Base-by-base conservation (phyloP, 2,888 invertebrate species). In the Tridacna crocea region DNA sequence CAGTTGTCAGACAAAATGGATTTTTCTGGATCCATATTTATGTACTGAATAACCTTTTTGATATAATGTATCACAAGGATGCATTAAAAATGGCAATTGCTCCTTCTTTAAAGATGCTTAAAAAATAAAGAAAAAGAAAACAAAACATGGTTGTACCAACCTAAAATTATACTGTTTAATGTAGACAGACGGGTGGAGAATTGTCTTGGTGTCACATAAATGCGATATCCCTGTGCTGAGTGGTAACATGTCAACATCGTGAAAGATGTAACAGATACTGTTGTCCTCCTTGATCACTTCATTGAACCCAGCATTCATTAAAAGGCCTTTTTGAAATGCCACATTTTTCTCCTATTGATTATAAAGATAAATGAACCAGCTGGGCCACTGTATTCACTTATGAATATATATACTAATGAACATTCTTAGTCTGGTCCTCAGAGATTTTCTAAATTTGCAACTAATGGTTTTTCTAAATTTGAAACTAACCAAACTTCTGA, bases 141-240 rank as follows among this genome's bases (percentile, higher is more conserved):
- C 2, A 36, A 36, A 36, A 8, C 2, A 36, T 2, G 2, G 8
- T 36, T 36, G 36, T 36, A 36, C 36, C 36, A 36, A 68, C 68
- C 27, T 27, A 68, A 68, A 68, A 22, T 68, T 68, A 22, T 68
- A 68, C 68, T 68, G 68, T 68, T 68, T 68, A 4, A 68, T 68
- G n/a, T 68, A 68, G 27, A 68, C 68, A 8, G 68, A 68, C 11
- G 68, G 68, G n/a, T 68, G 68, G 3, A 68, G 46, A n/a, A 68
- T n/a, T 0, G 68, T 68, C 46, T 68, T 68, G n/a, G 68, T 46
- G 47, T 47, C 46, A 11, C 68, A 68, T n/a, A 68, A 36, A 47
- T 68, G 68, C 22, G 36, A 22, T 6, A 68, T 27, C 19, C 68
- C 68, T 47, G 46, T 68, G 22, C 51, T 70, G n/a, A 70, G 26